These are phyloP conservation scores for Ophthalmotilapia sp. DNA, from an alignment of 2,113 vertebrate species.

Conservation along the genomic window DNA sequence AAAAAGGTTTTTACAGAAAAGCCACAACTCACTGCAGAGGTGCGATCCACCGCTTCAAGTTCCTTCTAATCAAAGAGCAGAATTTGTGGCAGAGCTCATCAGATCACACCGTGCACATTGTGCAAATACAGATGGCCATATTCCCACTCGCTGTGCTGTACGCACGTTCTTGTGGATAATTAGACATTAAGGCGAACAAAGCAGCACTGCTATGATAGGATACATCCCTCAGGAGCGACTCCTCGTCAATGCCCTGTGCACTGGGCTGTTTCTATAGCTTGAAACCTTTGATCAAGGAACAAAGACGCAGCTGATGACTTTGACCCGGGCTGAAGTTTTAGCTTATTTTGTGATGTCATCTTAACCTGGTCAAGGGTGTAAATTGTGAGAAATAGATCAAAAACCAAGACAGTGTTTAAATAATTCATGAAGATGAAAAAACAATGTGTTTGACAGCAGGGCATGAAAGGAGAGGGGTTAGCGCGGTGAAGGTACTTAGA, in stretches of 20 bases:
- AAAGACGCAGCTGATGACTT: slow-evolving; percentile 11
- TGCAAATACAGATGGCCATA: neutral
- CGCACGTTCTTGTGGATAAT: slow-evolving; percentile 24
- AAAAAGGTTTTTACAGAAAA: neutral
- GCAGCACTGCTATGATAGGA: neutral
- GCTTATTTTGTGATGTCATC: slow-evolving; percentile 11
- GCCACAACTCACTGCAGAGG: neutral
- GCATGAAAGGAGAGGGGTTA: neutral
- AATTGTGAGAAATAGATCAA: slow-evolving; percentile 25
- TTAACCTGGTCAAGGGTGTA: slow-evolving; percentile 25
- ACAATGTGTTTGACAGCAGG: neutral
- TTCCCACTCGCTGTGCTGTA: neutral
- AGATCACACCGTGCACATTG: neutral
- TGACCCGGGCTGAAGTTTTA: neutral
- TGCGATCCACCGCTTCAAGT: neutral
- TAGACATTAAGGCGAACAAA: slow-evolving; percentile 30
- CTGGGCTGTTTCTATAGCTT: neutral
- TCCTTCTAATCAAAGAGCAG: slow-evolving; percentile 26
- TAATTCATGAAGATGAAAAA: slow-evolving; percentile 55
- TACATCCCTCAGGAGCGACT: neutral
- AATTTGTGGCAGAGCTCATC: slow-evolving; percentile 8
- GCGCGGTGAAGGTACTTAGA: neutral
- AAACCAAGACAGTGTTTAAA: slow-evolving; percentile 36
- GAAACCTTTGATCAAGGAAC: slow-evolving; percentile 38
- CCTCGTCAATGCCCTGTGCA: neutral